Evolutionary conservation across 2,797 vertebrate species (phyloP), one percentile per base, ranked within the genome.

Genomic region (Salmo trutta): DNA sequence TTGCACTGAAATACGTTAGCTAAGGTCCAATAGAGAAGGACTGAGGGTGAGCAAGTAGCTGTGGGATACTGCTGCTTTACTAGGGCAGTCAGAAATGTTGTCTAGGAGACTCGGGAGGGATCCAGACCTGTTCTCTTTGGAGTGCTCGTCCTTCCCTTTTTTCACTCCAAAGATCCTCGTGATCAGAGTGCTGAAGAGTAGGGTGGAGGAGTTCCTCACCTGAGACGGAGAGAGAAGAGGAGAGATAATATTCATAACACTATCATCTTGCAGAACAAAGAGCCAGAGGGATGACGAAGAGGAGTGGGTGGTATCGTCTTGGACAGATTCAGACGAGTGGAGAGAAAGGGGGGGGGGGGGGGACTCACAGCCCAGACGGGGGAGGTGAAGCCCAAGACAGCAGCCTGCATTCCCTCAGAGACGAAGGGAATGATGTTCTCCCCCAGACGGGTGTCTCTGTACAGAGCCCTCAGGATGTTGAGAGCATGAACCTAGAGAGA

Each of bases 81-180:
- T 54, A 4, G 5, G 5, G 53, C 5, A 59, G 5, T 6, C 41
- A 47, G 10, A 47, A 53, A 0, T 14, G 51, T 0, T 77, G 19
- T 4, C 33, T 21, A 12, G 4, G 19, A 21, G 10, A 29, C 5
- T 47, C 3, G 2, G 0, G 27, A n/a, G 51, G 53, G 52, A 19
- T 19, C 6, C 87, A 19, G 89, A 99, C 97, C 96, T 97, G 90
- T 99, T 99, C 93, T 98, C 98, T 87, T 97, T 98, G 0, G 96
- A 97, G 91, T 95, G 95, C 88, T 99, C 97, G 77, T 98, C 97
- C 82, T 96, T 99, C 83, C 93, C 96, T 88, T 94, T 96, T 93
- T 99, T 98, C 88, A 99, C 97, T 73, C 97, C 97, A 92, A 99
- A 99, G 90, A 99, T 97, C 91, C 97, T 94, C 2, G 98, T 98